Percentiles rank a stretch among this genome's conserved stretches.
Conservation (phyloP, 2,888 invertebrate species). For the Heliconius sara region DNA sequence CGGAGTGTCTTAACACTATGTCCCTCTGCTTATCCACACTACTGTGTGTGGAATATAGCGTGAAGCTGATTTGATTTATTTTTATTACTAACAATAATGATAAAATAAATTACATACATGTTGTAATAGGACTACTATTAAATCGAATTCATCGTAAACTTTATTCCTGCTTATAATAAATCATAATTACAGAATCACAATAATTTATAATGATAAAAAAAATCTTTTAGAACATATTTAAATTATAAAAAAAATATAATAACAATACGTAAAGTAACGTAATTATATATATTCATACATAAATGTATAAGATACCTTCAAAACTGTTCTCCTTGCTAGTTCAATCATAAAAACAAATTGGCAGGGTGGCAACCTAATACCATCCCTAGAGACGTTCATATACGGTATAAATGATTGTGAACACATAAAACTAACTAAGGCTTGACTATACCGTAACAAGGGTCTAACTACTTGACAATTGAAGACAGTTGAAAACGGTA, state of each 20-base stretch:
- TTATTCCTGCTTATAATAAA: no score
- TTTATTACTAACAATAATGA: no score
- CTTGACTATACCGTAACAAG: constrained; percentile 65
- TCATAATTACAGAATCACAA: no score
- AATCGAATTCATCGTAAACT: no score
- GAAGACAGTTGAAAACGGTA: constrained; percentile 43
- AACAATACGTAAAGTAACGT: background rate
- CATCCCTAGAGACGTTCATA: constrained; percentile 61
- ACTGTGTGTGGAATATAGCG: no score
- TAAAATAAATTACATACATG: no score
- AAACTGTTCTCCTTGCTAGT: constrained; percentile 43
- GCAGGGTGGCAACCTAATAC: constrained; percentile 72
- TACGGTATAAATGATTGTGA: constrained; percentile 47
- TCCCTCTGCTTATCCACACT: no score
- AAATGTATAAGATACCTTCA: constrained; percentile 30
- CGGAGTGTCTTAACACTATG: no score
- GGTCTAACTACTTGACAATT: constrained; percentile 54
- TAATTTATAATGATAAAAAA: no score
- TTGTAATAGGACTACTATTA: no score
- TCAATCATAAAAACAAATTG: constrained; percentile 74
- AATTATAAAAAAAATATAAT: background rate
- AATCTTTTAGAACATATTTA: no score
- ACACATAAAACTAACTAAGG: constrained; percentile 58
- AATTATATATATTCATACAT: background rate
- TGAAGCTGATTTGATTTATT: no score